Conservation (phyloP, 2,113 vertebrate genomes). For the Picathartes gymnocephalus region DNA sequence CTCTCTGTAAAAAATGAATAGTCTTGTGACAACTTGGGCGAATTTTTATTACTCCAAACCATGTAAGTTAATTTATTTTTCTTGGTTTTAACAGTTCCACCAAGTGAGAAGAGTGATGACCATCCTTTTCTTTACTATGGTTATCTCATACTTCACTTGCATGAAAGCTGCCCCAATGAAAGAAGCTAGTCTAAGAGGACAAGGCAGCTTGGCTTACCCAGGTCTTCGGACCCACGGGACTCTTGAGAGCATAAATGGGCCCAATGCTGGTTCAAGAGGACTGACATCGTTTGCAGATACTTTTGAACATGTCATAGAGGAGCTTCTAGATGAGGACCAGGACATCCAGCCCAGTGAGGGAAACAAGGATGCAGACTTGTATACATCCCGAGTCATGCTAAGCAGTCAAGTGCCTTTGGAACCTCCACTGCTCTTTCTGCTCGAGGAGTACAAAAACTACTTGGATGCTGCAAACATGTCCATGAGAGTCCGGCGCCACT, state of each 20-base stretch:
- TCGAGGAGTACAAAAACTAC: slow-evolving; percentile 99
- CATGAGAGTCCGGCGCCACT: slow-evolving; percentile 97
- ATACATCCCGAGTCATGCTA: slow-evolving; percentile 95
- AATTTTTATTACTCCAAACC: neutral
- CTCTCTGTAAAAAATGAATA: neutral
- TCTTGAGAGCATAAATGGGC: slow-evolving; percentile 85
- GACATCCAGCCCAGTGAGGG: slow-evolving; percentile 76
- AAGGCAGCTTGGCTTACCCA: slow-evolving; percentile 92
- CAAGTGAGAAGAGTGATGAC: slow-evolving; percentile 99
- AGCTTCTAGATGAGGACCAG: slow-evolving; percentile 90
- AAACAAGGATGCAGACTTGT: slow-evolving; percentile 94
- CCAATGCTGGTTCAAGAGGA: slow-evolving; percentile 75
- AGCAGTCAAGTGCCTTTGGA: slow-evolving; percentile 99
- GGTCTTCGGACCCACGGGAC: slow-evolving; percentile 91
- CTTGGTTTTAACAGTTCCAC: slow-evolving; percentile 87
- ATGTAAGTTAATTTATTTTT: slow-evolving; percentile 1
- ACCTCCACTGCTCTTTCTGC: slow-evolving; percentile 97
- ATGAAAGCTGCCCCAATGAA: slow-evolving; percentile 99
- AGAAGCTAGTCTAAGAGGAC: slow-evolving; percentile 89
- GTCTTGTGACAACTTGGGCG: neutral
- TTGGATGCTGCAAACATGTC: slow-evolving; percentile 99
- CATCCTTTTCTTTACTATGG: slow-evolving; percentile 99
- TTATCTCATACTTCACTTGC: slow-evolving; percentile 99
- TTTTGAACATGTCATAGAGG: slow-evolving; percentile 97
- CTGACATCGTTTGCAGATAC: slow-evolving; percentile 91